Conservation (phyloP, 2,113 vertebrate genomes). For the Uropsilus gracilis region DNA sequence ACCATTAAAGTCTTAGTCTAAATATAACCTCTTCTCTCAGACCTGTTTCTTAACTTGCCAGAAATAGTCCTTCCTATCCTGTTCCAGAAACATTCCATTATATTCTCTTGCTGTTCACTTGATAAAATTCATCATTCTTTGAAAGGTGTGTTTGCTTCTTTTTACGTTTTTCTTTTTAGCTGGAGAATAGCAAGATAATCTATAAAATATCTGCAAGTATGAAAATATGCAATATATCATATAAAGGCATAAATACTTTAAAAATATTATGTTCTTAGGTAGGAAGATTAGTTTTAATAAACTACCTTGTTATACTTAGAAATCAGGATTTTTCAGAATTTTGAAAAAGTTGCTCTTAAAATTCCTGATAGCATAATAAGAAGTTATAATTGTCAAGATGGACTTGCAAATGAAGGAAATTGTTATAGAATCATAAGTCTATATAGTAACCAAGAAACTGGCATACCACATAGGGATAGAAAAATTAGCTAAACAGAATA, state of each 20-base stretch:
- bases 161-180: background rate
- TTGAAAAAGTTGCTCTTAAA: background rate
- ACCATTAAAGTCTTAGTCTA: background rate
- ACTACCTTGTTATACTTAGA: background rate
- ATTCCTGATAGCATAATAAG: background rate
- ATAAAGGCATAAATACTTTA: background rate
- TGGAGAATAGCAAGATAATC: background rate
- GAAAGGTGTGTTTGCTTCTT: background rate
- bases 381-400: background rate
- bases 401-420: background rate
- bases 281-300: background rate
- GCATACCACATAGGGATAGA: background rate
- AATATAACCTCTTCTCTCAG: background rate
- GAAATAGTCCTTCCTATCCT: background rate
- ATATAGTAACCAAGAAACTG: no score
- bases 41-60: background rate
- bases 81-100: background rate
- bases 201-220: background rate
- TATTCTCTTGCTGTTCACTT: background rate
- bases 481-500: background rate
- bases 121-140: slow-evolving; percentile 25
- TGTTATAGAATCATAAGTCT: background rate
- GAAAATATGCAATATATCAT: background rate
- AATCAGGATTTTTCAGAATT: background rate
- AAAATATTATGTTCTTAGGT: background rate